phyloP scores from a whole-genome alignment of 2,797 vertebrate species.

The Phrynocephalus guinanensis region DNA sequence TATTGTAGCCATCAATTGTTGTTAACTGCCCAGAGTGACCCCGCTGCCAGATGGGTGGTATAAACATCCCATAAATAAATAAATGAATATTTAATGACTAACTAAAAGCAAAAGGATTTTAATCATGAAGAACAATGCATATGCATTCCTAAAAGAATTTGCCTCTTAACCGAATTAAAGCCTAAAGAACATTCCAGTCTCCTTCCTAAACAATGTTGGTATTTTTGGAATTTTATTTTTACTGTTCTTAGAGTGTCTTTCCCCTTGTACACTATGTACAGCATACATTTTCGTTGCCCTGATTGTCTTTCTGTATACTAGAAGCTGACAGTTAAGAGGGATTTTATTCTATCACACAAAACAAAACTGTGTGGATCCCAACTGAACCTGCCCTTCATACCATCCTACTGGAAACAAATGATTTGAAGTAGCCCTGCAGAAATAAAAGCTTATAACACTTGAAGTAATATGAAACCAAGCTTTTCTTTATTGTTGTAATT shows the following conservation, averaged over 20 bases:
- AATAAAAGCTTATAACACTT: neutral
- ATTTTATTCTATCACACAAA: neutral
- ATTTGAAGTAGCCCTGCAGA: conserved; percentile 8
- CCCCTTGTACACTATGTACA: neutral
- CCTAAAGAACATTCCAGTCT: neutral
- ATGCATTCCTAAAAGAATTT: neutral
- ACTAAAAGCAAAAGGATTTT: neutral
- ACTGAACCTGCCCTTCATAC: neutral
- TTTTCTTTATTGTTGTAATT: conserved; percentile 24
- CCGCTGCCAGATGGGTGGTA: too few species aligned
- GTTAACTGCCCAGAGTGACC: too few species aligned
- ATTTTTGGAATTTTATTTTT: neutral
- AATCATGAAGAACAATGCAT: neutral
- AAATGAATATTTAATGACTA: neutral
- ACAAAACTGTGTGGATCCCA: neutral
- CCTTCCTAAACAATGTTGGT: neutral
- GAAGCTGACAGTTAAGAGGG: conserved; percentile 3
- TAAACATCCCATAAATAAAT: too few species aligned
- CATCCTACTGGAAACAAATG: neutral
- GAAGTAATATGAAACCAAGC: conserved; percentile 16
- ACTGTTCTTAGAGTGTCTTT: neutral
- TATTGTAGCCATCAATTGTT: too few species aligned
- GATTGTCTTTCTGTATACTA: neutral
- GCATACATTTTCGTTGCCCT: neutral
- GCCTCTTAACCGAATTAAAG: too few species aligned